A percentile compares a stretch with the other conserved stretches of the same genome.
Evolutionary conservation across 2,888 invertebrate species (phyloP).

Genomic region (Palloptera scutellata): DNA sequence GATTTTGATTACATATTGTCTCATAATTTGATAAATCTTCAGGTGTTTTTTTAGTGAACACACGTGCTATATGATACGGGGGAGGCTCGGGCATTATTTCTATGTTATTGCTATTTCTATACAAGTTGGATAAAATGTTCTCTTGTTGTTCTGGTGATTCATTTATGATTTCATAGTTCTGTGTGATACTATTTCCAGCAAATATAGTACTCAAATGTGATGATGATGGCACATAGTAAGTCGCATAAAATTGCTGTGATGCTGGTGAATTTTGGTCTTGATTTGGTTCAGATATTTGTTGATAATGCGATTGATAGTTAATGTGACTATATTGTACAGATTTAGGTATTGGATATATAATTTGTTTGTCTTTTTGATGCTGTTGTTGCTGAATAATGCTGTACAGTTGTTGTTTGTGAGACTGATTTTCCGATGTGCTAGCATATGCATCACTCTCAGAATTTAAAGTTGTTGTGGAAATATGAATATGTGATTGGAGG

Average conservation of each 20-base stretch:
- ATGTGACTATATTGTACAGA: not conserved
- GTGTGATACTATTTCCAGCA: too few relatives aligned
- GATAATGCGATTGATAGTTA: not conserved
- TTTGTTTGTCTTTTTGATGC: not conserved
- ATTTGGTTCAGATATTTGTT: not conserved
- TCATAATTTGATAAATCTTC: slow-evolving; percentile 61
- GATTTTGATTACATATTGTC: slow-evolving; percentile 56
- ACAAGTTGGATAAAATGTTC: too few relatives aligned
- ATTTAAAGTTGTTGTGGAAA: not conserved
- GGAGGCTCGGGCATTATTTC: slow-evolving; percentile 69
- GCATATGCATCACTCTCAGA: not conserved
- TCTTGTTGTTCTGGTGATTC: too few relatives aligned
- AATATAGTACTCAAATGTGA: not conserved
- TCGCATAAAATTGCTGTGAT: slow-evolving; percentile 11
- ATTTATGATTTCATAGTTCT: too few relatives aligned
- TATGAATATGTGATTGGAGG: not conserved
- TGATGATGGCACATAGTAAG: not conserved
- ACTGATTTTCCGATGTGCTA: not conserved
- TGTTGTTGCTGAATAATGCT: not conserved
- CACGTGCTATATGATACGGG: slow-evolving; percentile 85
- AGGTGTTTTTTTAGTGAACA: slow-evolving; percentile 76
- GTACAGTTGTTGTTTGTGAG: too few relatives aligned
- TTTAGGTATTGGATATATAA: not conserved
- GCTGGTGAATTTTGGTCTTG: too few relatives aligned
- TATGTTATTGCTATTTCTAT: not conserved